Conservation (phyloP, 2,888 invertebrate genomes). For the Uloborus plumipes region DNA sequence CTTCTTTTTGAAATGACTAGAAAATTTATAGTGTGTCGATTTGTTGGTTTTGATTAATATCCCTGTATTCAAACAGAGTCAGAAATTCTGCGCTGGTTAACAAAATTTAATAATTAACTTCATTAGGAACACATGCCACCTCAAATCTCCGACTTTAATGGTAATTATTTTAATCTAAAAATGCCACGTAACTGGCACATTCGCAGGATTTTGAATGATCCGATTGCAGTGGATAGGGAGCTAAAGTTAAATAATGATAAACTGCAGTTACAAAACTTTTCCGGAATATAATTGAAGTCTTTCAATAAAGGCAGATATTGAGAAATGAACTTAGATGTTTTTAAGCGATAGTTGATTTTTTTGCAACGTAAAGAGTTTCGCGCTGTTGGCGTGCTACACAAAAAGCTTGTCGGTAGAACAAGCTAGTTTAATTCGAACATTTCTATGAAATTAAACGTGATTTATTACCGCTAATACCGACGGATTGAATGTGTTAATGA, state of each 20-base stretch:
- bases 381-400: too few relatives aligned
- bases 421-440: too few relatives aligned
- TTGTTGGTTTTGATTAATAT: constrained; percentile 47
- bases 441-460: too few relatives aligned
- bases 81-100: constrained; percentile 32
- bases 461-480: too few relatives aligned
- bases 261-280: constrained; percentile 42
- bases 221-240: constrained; percentile 23
- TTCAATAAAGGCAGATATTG: too few relatives aligned
- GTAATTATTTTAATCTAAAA: constrained; percentile 46
- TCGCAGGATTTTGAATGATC: constrained; percentile 31
- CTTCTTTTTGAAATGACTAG: constrained; percentile 36
- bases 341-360: too few relatives aligned
- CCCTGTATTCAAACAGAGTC: constrained; percentile 31
- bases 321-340: too few relatives aligned
- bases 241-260: constrained; percentile 45
- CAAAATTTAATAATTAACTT: constrained; percentile 49
- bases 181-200: constrained; percentile 22
- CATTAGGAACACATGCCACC: constrained; percentile 33
- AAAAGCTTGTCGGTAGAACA: too few relatives aligned
- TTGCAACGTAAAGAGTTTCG: too few relatives aligned
- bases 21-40: constrained; percentile 45
- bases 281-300: neutral
- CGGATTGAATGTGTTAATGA: too few relatives aligned
- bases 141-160: constrained; percentile 26